Conservation (phyloP, 30 jellyfish, hydroid and myxozoan species). For the Phacellophora camtschatica region DNA sequence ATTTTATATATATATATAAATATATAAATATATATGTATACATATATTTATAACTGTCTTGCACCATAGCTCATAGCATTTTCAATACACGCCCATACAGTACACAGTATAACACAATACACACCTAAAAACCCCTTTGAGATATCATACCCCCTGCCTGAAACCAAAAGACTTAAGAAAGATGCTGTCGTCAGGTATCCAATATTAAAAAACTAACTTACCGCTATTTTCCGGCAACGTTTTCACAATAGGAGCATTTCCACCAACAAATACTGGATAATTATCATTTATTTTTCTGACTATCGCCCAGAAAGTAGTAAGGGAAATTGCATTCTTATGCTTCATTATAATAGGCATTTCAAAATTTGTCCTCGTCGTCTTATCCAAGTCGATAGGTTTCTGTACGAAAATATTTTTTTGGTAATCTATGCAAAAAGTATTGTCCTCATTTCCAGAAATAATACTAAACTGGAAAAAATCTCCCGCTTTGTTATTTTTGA, state of each 20-base stretch:
- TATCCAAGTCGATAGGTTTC: constrained; percentile 76
- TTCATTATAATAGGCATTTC: constrained; percentile 63
- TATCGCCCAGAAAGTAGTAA: constrained; percentile 38
- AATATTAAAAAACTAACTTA: too few relatives aligned
- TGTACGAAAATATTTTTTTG: constrained; percentile 52
- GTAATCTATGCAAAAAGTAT: constrained; percentile 79
- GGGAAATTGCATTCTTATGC: constrained; percentile 49
- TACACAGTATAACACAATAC: too few relatives aligned
- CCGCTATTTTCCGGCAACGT: constrained; percentile 59
- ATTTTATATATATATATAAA: too few relatives aligned
- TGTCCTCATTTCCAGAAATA: constrained; percentile 60
- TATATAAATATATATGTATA: too few relatives aligned
- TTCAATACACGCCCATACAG: too few relatives aligned
- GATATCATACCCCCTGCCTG: too few relatives aligned
- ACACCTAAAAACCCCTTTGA: too few relatives aligned
- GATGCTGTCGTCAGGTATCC: too few relatives aligned
- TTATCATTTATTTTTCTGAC: constrained; percentile 75
- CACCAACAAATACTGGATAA: constrained; percentile 74
- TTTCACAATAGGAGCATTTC: constrained; percentile 45
- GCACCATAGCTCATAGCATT: too few relatives aligned
- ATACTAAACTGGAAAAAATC: constrained; percentile 56
- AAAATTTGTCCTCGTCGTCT: background rate
- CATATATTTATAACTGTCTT: too few relatives aligned
- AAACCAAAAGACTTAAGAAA: too few relatives aligned
- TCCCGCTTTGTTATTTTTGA: constrained; percentile 32